phyloP scores from a whole-genome alignment of 2,113 vertebrate genomes.

The Sturnus vulgaris region DNA sequence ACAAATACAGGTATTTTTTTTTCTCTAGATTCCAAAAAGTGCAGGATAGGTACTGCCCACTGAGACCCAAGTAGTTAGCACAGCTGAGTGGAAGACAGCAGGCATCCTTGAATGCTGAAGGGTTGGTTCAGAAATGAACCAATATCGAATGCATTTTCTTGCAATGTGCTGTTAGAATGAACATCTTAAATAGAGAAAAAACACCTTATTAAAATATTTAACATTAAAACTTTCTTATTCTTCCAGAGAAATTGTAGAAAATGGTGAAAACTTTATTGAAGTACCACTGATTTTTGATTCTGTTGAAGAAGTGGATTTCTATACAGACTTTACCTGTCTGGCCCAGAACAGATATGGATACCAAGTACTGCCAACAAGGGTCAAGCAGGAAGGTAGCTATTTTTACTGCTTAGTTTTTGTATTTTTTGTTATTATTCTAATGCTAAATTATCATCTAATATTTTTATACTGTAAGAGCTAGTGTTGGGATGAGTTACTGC shows the following conservation, averaged over 20 bases:
- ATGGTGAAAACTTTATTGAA: conserved; percentile 79
- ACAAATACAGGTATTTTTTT: background rate
- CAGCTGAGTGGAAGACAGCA: background rate
- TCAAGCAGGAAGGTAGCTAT: conserved; percentile 80
- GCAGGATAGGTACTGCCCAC: background rate
- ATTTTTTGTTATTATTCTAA: background rate
- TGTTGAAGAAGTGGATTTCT: conserved; percentile 78
- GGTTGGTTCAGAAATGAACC: background rate
- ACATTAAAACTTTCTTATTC: background rate
- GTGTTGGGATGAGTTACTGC: background rate
- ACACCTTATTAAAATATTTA: background rate
- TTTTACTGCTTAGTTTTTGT: background rate
- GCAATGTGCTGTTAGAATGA: background rate
- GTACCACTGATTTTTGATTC: conserved; percentile 74
- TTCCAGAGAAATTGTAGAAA: conserved; percentile 76
- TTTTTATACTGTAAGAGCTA: background rate
- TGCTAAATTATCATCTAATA: background rate
- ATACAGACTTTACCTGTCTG: conserved; percentile 79
- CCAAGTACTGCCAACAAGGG: conserved; percentile 71
- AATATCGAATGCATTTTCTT: background rate
- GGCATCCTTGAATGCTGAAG: background rate
- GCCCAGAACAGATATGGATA: conserved; percentile 69
- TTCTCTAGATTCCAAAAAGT: background rate
- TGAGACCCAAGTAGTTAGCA: background rate
- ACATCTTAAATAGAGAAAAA: background rate